Base-by-base conservation (phyloP, 2,888 invertebrate genomes). In the Sepiola atlantica region DNA sequence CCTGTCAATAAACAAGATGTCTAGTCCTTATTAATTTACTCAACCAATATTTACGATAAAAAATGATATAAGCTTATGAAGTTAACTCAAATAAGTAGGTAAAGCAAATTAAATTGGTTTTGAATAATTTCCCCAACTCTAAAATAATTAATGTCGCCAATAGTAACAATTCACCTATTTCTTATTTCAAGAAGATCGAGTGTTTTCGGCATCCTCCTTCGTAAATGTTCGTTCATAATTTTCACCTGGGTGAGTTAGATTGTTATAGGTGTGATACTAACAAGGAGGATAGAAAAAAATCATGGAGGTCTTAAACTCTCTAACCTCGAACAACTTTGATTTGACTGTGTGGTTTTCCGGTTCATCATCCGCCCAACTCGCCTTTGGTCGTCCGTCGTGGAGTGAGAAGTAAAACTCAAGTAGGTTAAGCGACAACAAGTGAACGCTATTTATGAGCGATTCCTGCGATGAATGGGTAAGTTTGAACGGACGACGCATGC, bases 401-500 rank as follows among this genome's bases (percentile, higher is more conserved):
- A 77, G 77, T 77, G 77, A n/a, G 77, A 77, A 77, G 77, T 16
- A 77, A 77, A 77, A 77, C 77, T 77, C n/a, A 77, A 77, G 32
- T 77, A n/a, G n/a, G 77, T n/a, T 45, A 45, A 45, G 32, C n/a
- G n/a, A n/a, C n/a, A n/a, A 32, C 77, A 77, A 77, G 77, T 77
- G 77, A n/a, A 77, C 77, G n/a, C 77, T 77, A 77, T 77, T 77
- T 77, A 77, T 77, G 77, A 77, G 77, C n/a, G 77, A n/a, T n/a
- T 32, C 16, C 77, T n/a, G 16, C n/a, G 32, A 77, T 77, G 77
- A 77, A 77, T 77, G 77, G 77, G 32, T 77, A 4, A 77, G 77
- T 77, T 45, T 77, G n/a, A 32, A 77, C n/a, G n/a, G n/a, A 77
- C 16, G n/a, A 77, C 77, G 77, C 77, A 77, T 77, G 77, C 77